A percentile compares a stretch with the other conserved stretches of the same genome.
Conservation (phyloP, 2,113 vertebrate species). For the Oplegnathus fasciatus region DNA sequence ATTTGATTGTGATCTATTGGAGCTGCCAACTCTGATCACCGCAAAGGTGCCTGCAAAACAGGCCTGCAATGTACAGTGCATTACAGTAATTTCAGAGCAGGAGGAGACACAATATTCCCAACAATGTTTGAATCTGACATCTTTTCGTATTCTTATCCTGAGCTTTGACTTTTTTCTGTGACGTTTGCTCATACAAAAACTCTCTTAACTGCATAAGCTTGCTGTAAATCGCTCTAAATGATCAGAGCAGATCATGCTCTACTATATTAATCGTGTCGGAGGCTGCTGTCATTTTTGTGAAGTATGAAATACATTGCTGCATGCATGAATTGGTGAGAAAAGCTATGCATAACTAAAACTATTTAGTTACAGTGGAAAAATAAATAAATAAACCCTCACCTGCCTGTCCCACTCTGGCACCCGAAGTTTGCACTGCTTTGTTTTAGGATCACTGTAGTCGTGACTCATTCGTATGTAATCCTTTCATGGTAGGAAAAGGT, state of each 20-base stretch:
- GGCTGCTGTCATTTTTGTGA: not conserved
- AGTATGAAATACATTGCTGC: not conserved
- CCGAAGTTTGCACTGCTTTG: not conserved
- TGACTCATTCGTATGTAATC: not conserved
- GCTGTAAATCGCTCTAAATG: not conserved
- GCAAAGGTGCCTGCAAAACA: not conserved
- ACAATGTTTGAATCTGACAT: not conserved
- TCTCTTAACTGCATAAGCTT: not conserved
- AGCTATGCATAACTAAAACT: not conserved
- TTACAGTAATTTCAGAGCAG: conserved; percentile 11
- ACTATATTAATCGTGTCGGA: conserved; percentile 6
- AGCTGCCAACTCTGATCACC: conserved; percentile 37
- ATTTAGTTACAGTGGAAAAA: not conserved
- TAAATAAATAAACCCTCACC: not conserved
- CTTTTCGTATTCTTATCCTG: not conserved
- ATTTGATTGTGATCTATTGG: conserved; percentile 52
- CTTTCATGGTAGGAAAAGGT: not conserved
- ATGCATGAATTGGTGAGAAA: not conserved
- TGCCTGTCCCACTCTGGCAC: not conserved
- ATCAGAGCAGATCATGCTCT: not conserved
- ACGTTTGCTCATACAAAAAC: not conserved
- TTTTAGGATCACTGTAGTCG: not conserved
- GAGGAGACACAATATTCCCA: not conserved
- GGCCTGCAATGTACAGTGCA: not conserved
- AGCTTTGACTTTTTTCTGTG: not conserved